Conservation (phyloP, 2,888 invertebrate genomes). For the Papilio elwesi region DNA sequence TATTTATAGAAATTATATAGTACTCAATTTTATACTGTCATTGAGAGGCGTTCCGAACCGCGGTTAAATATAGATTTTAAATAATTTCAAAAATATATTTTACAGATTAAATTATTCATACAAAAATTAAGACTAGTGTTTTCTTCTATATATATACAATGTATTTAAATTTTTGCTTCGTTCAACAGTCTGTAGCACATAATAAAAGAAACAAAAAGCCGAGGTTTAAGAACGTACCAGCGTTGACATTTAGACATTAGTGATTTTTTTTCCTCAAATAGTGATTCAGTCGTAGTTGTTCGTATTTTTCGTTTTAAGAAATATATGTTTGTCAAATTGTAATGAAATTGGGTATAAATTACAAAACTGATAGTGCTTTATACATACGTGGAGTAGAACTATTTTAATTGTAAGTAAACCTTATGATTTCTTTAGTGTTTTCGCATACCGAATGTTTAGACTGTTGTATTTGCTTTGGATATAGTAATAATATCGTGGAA, state of each 20-base stretch:
- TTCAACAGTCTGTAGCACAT: neutral
- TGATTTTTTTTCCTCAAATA: constrained; percentile 45
- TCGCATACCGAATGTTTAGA: constrained; percentile 33
- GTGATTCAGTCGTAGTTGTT: constrained; percentile 64
- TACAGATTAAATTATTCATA: too few species aligned
- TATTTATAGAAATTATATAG: too few species aligned
- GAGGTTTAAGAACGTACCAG: constrained; percentile 33
- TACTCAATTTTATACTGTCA: neutral
- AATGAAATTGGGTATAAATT: constrained; percentile 49
- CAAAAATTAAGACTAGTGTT: too few species aligned
- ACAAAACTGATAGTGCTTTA: constrained; percentile 43
- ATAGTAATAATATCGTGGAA: constrained; percentile 48
- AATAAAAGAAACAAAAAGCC: neutral
- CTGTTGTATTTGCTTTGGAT: constrained; percentile 50
- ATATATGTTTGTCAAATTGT: constrained; percentile 50
- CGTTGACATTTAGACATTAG: constrained; percentile 35
- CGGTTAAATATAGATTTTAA: neutral
- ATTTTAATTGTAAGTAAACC: constrained; percentile 31
- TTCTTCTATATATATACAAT: too few species aligned
- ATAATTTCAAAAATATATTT: too few species aligned
- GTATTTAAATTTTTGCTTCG: neutral
- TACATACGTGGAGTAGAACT: constrained; percentile 21
- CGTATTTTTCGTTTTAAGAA: constrained; percentile 54
- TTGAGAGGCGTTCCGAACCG: neutral
- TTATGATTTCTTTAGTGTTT: constrained; percentile 16